phyloP scores from a whole-genome alignment of 2,113 vertebrate genomes.

The Rynchops niger region DNA sequence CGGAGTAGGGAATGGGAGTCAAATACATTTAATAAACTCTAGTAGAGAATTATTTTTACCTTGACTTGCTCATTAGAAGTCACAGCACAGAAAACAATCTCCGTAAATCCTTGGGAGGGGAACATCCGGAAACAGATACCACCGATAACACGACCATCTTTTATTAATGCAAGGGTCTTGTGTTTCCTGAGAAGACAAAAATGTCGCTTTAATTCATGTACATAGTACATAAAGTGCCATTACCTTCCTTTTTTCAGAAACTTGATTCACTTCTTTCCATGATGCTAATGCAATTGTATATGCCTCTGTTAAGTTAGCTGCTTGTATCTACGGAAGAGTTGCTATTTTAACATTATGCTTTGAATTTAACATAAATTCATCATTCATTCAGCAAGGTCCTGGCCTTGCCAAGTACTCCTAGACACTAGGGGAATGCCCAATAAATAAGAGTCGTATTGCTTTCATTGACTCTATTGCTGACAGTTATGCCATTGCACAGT shows the following conservation, averaged over 20 bases:
- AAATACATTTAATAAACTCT: neutral
- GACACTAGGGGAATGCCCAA: neutral
- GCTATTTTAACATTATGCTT: neutral
- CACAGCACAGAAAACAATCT: conserved; percentile 98
- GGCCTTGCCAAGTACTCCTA: neutral
- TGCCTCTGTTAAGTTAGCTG: neutral
- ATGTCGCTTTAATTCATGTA: conserved; percentile 1
- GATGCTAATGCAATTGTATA: neutral
- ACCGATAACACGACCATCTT: conserved; percentile 96
- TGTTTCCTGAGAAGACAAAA: conserved; percentile 87
- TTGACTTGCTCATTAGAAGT: conserved; percentile 99
- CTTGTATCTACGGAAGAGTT: neutral
- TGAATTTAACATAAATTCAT: neutral
- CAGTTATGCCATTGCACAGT: neutral
- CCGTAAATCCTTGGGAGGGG: conserved; percentile 95
- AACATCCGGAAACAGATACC: conserved; percentile 99
- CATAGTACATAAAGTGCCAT: neutral
- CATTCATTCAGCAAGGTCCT: neutral
- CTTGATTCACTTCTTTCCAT: neutral
- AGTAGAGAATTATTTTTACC: conserved; percentile 73
- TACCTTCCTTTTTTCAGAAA: neutral
- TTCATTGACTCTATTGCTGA: neutral
- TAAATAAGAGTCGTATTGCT: neutral
- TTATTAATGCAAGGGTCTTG: conserved; percentile 96
- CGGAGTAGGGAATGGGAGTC: neutral